Evolutionary conservation across 2,797 vertebrate genomes (phyloP), one percentile per base, ranked within the genome.

Genomic region (Pseudomugil gertrudae): DNA sequence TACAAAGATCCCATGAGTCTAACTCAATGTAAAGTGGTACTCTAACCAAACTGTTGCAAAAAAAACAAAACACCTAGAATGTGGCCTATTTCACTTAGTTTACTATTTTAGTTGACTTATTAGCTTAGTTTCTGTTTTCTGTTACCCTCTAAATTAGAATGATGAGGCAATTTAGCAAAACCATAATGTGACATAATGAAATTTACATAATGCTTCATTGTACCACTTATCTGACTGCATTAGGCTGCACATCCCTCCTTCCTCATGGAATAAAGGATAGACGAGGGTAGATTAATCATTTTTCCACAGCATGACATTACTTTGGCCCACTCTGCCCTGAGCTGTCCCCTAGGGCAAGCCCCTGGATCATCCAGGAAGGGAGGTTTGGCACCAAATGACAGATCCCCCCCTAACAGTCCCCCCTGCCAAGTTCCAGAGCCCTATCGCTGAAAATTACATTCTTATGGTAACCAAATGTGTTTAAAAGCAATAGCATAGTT

Each of bases 381-480:
- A 81, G 86, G 83, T 90, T 89, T 94, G 92, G 92, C 93, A 93
- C 89, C 83, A 80, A 90, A 90, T 84, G 71, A 87, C 86, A 90
- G 78, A 82, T 61, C 71, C 63, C 54, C 57, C 11, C 69, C 75
- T n/a, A 60, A 61, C 74, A 78, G 8, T 9, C 4, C 74, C 74
- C 76, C 71, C 87, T 90, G 92, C 92, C 93, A 93, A 92, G 88
- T 91, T 90, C 86, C 80, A 84, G 88, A 84, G 90, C 92, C 88
- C 93, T 93, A 93, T 93, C 87, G 81, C 72, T 89, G 87, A 92
- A 94, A 94, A 95, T 94, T 89, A 87, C 90, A 93, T 93, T 94
- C 90, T 93, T 92, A 92, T 93, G 92, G 91, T 92, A 91, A 92
- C 88, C 87, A 91, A 93, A 92, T 92, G 88, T 89, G 89, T 84